Evolutionary conservation across 2,888 invertebrate genomes (phyloP), one percentile per base, ranked within the genome.

Genomic region (Scaptomyza caliginosa): DNA sequence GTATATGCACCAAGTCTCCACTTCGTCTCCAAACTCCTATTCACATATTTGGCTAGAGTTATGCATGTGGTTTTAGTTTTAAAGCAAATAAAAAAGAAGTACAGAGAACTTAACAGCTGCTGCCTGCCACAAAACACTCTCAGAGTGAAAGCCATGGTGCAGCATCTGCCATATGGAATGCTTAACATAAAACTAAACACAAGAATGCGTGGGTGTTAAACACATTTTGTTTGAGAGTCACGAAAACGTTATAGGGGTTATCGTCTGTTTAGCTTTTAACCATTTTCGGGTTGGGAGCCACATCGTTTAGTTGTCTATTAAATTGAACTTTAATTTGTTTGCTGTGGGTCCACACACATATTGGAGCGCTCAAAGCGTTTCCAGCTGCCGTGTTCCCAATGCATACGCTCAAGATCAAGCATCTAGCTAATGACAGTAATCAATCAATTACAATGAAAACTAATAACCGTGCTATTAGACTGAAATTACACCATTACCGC

Each of bases 371-470:
- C 42, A 4, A 13, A 32, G 32, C 39, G 21, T 36, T n/a, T n/a
- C 21, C 26, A 48, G 72, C 66, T 66, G 67, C 49, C 67, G 65
- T 40, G 45, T 30, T 24, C 19, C 55, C 54, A 52, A 39, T 59
- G 49, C 57, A 57, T 50, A 49, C 46, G 52, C 60, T 74, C 67
- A 46, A 58, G 64, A 77, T 72, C 63, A 34, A 34, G 59, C 58
- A 66, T 51, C 69, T 48, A 32, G 52, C 62, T 77, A 77, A 77
- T 74, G 72, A 60, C 73, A 49, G 70, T 66, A 74, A 86, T 82
- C 81, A 86, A 86, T 80, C 81, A 82, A 81, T 86, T 81, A 83
- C 64, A 74, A 67, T 74, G 75, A 49, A 73, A 86, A 77, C 74
- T 74, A 86, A 81, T 86, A 86, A 66, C 74, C 83, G 50, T 23